A percentile compares a stretch with the other conserved stretches of the same genome.
Evolutionary conservation across 2,888 invertebrate genomes (phyloP).

Genomic region (Plagiodera versicolora): DNA sequence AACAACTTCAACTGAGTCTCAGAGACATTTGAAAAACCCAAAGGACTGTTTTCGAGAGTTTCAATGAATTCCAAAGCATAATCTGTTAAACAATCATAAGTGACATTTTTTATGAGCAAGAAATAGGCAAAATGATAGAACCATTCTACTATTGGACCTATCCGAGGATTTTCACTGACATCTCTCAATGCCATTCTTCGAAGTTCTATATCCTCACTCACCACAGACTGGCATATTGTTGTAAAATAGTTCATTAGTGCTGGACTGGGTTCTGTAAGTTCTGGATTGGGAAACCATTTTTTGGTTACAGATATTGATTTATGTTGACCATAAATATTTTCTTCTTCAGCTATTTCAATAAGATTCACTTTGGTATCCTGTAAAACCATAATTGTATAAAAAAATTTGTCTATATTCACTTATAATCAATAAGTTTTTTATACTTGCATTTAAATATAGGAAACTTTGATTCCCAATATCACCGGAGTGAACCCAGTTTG

Average conservation of each 20-base stretch:
- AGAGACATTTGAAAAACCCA: slow-evolving; percentile 61
- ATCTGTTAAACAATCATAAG: slow-evolving; percentile 50
- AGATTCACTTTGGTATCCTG: slow-evolving; percentile 43
- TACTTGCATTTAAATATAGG: slow-evolving; percentile 48
- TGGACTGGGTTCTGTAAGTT: slow-evolving; percentile 32
- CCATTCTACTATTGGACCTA: slow-evolving; percentile 64
- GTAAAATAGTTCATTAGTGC: slow-evolving; percentile 46
- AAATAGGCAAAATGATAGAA: slow-evolving; percentile 63
- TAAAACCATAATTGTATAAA: too few species aligned
- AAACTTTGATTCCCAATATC: slow-evolving; percentile 46
- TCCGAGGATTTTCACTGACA: slow-evolving; percentile 60
- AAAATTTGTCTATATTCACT: too few species aligned
- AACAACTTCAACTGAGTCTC: slow-evolving; percentile 57
- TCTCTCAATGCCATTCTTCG: slow-evolving; percentile 61
- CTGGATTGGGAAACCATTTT: slow-evolving; percentile 46
- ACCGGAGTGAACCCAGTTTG: slow-evolving; percentile 48
- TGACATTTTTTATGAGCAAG: slow-evolving; percentile 61
- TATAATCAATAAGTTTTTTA: too few species aligned
- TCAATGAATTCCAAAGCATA: slow-evolving; percentile 60
- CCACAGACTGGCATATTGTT: slow-evolving; percentile 54
- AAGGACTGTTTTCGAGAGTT: slow-evolving; percentile 62
- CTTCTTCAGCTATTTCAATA: slow-evolving; percentile 45
- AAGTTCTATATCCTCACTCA: slow-evolving; percentile 59
- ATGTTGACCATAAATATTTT: slow-evolving; percentile 43
- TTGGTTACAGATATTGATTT: slow-evolving; percentile 42